Evolutionary conservation across 2,888 invertebrate species (phyloP).

Genomic region (Clitarchus hookeri): DNA sequence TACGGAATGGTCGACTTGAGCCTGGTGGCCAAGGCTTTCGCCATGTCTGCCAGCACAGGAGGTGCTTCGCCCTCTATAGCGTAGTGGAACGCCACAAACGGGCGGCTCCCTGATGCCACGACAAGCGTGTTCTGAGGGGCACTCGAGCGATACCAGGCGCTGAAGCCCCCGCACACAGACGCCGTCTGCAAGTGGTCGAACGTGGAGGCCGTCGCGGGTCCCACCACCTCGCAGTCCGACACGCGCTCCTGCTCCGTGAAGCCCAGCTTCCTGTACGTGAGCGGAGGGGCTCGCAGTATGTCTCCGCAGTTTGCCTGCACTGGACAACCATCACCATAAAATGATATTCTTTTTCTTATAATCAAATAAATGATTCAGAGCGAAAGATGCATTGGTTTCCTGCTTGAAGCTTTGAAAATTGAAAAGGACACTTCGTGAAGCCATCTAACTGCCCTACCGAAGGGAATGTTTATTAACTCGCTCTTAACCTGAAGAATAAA

Average conservation of each 20-base stretch:
- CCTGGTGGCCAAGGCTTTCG: slow-evolving; percentile 87
- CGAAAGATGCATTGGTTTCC: no score
- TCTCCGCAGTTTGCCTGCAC: slow-evolving; percentile 73
- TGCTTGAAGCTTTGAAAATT: no score
- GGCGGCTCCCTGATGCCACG: slow-evolving; percentile 77
- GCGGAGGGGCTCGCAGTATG: slow-evolving; percentile 61
- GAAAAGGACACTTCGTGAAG: no score
- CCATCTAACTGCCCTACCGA: no score
- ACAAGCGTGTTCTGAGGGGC: slow-evolving; percentile 78
- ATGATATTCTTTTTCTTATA: no score
- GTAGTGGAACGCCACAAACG: slow-evolving; percentile 87
- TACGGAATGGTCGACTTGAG: slow-evolving; percentile 77
- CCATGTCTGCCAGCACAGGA: slow-evolving; percentile 86
- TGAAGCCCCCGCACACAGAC: slow-evolving; percentile 75
- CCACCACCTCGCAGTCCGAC: slow-evolving; percentile 78
- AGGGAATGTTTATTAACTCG: no score
- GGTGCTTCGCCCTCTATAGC: slow-evolving; percentile 86
- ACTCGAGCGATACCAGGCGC: slow-evolving; percentile 69
- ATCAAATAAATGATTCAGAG: no score
- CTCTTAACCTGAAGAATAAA: no score
- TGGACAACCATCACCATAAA: slow-evolving; percentile 50
- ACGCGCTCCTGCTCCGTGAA: slow-evolving; percentile 75
- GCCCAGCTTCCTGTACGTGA: slow-evolving; percentile 86
- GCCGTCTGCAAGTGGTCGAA: slow-evolving; percentile 88
- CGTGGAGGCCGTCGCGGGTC: slow-evolving; percentile 70